Evolutionary conservation across 2,797 vertebrate genomes (phyloP).

Genomic region (Valencia hispanica): DNA sequence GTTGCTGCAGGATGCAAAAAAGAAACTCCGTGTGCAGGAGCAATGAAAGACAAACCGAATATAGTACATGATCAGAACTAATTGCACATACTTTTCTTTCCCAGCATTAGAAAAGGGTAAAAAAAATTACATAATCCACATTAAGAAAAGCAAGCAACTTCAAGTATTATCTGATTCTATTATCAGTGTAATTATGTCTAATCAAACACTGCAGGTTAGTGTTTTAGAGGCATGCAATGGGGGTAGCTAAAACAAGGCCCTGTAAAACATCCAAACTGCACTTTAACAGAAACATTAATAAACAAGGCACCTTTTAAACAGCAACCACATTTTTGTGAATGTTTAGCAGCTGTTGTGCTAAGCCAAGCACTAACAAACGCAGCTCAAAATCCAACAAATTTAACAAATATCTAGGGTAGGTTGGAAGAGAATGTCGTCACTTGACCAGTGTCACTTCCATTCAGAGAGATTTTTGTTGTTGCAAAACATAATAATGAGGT

Average conservation of each 20-base stretch:
- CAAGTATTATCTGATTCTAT: not conserved
- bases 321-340: constrained; percentile 50
- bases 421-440: constrained; percentile 22
- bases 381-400: constrained; percentile 53
- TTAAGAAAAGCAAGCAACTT: constrained; percentile 1
- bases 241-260: constrained; percentile 2
- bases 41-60: not conserved
- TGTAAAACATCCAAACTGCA: constrained; percentile 36
- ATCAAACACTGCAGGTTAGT: constrained; percentile 37
- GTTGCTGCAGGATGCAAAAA: not conserved
- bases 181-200: constrained; percentile 33
- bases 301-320: constrained; percentile 23
- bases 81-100: not conserved
- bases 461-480: constrained; percentile 9
- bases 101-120: not conserved
- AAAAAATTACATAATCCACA: not conserved
- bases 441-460: constrained; percentile 25
- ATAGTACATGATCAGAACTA: not conserved
- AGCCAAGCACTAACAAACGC: constrained; percentile 49
- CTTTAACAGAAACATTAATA: constrained; percentile 27
- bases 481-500: constrained; percentile 4
- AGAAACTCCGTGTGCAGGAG: not conserved
- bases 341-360: constrained; percentile 59
- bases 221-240: constrained; percentile 28
- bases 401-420: constrained; percentile 48